Conservation (phyloP, 2,797 vertebrate species). For the Pangasius macronema region DNA sequence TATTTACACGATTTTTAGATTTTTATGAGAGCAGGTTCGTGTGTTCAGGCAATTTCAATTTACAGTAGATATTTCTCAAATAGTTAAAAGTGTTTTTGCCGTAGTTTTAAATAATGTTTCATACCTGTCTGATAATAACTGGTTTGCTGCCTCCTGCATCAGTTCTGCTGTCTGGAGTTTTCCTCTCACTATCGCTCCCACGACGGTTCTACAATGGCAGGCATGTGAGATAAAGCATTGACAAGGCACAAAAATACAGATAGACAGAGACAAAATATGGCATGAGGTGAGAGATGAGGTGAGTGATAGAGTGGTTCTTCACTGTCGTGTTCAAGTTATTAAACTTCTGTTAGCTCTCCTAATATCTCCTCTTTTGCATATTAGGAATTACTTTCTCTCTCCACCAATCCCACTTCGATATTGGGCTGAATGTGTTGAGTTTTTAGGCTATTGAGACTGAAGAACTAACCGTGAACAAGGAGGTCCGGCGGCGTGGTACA, state of each 20-base stretch:
- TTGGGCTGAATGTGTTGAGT: neutral
- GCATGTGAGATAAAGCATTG: slow-evolving; percentile 29
- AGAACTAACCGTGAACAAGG: slow-evolving; percentile 88
- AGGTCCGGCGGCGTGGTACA: slow-evolving; percentile 86
- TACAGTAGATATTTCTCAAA: neutral
- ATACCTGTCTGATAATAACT: slow-evolving; percentile 91
- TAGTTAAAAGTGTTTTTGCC: neutral
- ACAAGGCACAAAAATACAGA: slow-evolving; percentile 1
- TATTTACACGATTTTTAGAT: neutral
- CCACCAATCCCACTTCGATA: neutral
- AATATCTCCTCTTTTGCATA: neutral
- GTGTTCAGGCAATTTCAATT: neutral
- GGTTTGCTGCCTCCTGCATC: slow-evolving; percentile 79
- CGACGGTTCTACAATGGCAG: slow-evolving; percentile 80
- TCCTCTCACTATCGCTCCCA: slow-evolving; percentile 87
- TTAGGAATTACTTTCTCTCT: slow-evolving; percentile 8
- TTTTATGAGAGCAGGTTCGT: neutral
- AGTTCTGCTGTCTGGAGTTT: slow-evolving; percentile 81
- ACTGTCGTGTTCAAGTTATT: slow-evolving; percentile 2
- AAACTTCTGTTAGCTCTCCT: neutral
- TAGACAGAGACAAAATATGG: slow-evolving; percentile 26
- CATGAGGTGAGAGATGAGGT: slow-evolving; percentile 39
- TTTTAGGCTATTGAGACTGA: slow-evolving; percentile 11
- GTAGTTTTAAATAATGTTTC: slow-evolving; percentile 9
- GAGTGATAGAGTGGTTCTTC: slow-evolving; percentile 26